Evolutionary conservation across 2,888 invertebrate species (phyloP).

Genomic region (Drosophila histrio): DNA sequence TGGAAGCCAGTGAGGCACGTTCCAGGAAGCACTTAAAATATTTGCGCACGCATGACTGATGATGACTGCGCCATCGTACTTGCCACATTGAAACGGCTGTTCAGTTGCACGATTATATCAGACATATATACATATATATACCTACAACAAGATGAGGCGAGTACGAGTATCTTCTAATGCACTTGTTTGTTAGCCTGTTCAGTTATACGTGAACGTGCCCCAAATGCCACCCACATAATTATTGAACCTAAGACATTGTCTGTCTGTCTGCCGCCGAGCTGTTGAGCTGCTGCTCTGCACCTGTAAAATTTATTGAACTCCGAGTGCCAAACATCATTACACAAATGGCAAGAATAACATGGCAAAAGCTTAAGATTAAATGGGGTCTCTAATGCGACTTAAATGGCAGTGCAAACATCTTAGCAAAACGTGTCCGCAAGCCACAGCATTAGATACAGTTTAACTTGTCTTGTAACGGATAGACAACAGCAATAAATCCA

Average conservation of each 20-base stretch:
- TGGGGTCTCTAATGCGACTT: conserved; percentile 51
- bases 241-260: conserved; percentile 27
- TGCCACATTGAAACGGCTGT: conserved; percentile 27
- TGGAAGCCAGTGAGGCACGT: conserved; percentile 57
- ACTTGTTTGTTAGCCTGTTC: conserved; percentile 46
- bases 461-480: conserved; percentile 8
- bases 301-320: conserved; percentile 49
- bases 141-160: conserved; percentile 41
- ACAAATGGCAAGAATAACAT: conserved; percentile 47
- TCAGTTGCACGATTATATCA: conserved; percentile 33
- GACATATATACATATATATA: conserved; percentile 13
- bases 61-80: conserved; percentile 51
- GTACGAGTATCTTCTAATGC: conserved; percentile 51
- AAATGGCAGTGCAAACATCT: conserved; percentile 43
- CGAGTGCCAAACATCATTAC: conserved; percentile 52
- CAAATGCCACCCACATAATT: conserved; percentile 64
- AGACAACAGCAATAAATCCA: background rate
- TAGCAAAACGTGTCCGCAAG: conserved; percentile 10
- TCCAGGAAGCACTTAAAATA: conserved; percentile 77
- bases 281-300: conserved; percentile 7
- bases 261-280: conserved; percentile 1
- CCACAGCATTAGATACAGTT: conserved; percentile 31
- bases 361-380: conserved; percentile 44
- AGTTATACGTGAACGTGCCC: conserved; percentile 43
- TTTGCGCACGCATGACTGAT: conserved; percentile 79